phyloP scores from a whole-genome alignment of 2,113 vertebrate genomes.

The Eleginops maclovinus region DNA sequence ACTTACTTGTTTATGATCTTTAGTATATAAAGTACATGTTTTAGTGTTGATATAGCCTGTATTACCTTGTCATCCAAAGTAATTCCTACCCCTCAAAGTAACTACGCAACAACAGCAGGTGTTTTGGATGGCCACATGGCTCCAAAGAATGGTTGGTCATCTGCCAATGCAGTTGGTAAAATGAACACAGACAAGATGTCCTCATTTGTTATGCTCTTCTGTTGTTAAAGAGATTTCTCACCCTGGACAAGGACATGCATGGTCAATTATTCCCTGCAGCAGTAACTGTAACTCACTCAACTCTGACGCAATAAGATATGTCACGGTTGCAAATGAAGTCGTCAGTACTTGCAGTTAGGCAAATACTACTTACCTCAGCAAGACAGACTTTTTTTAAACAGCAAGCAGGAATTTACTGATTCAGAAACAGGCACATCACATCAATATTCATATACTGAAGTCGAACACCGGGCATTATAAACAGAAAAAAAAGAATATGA shows the following conservation, averaged over 20 bases:
- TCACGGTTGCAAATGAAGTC: not conserved
- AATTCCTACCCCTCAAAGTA: not conserved
- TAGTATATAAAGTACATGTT: too few relatives aligned
- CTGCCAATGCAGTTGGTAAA: conserved; percentile 10
- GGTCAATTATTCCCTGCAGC: not conserved
- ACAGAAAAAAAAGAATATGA: too few relatives aligned
- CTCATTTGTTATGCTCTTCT: not conserved
- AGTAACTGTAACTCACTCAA: not conserved
- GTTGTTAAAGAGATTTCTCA: conserved; percentile 5
- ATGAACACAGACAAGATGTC: too few relatives aligned
- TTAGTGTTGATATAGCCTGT: not conserved
- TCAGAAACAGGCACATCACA: too few relatives aligned
- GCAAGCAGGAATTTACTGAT: too few relatives aligned
- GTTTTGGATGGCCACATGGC: not conserved
- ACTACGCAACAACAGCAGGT: not conserved
- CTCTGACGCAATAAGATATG: not conserved
- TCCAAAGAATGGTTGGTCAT: not conserved
- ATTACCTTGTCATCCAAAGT: not conserved
- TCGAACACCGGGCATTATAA: too few relatives aligned
- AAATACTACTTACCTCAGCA: too few relatives aligned
- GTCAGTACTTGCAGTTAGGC: too few relatives aligned
- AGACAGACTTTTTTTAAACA: too few relatives aligned
- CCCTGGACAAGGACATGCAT: not conserved
- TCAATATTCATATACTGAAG: too few relatives aligned
- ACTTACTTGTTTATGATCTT: not conserved